A percentile compares a stretch with the other conserved stretches of the same genome.
Evolutionary conservation across 2,113 vertebrate species (phyloP).

Genomic region (Cyanoramphus novaezelandiae): DNA sequence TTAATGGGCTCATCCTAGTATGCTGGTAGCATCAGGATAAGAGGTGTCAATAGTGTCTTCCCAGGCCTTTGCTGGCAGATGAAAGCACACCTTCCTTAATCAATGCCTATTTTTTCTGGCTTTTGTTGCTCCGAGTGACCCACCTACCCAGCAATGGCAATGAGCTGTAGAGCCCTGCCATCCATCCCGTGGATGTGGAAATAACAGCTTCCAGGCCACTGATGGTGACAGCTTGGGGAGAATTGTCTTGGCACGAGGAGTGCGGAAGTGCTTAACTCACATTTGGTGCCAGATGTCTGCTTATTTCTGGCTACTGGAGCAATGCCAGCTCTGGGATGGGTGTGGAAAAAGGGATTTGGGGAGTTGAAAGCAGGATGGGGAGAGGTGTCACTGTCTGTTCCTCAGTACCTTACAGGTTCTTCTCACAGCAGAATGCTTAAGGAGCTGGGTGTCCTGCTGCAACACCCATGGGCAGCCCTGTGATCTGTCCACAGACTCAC

Average conservation of each 20-base stretch:
- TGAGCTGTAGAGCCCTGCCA: not conserved
- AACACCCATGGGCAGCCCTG: not conserved
- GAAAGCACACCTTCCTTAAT: not conserved
- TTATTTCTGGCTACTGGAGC: slow-evolving; percentile 23
- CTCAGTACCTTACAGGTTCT: not conserved
- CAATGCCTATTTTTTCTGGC: not conserved
- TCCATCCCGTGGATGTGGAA: not conserved
- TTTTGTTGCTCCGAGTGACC: not conserved
- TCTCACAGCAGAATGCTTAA: not conserved
- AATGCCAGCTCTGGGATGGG: not conserved
- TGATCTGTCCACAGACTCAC: not conserved
- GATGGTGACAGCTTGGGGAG: not conserved
- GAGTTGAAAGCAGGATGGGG: not conserved
- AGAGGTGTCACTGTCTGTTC: not conserved
- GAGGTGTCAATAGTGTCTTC: not conserved
- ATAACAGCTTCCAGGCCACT: not conserved
- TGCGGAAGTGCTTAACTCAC: not conserved
- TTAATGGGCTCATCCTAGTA: not conserved
- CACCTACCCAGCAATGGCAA: not conserved
- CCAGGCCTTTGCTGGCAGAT: not conserved
- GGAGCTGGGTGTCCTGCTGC: not conserved
- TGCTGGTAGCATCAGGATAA: not conserved
- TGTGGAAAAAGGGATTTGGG: slow-evolving; percentile 34
- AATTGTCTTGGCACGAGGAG: slow-evolving; percentile 27
- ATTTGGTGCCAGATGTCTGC: slow-evolving; percentile 33